Conservation (phyloP, 2,113 vertebrate species). For the Halcyon malimbica region DNA sequence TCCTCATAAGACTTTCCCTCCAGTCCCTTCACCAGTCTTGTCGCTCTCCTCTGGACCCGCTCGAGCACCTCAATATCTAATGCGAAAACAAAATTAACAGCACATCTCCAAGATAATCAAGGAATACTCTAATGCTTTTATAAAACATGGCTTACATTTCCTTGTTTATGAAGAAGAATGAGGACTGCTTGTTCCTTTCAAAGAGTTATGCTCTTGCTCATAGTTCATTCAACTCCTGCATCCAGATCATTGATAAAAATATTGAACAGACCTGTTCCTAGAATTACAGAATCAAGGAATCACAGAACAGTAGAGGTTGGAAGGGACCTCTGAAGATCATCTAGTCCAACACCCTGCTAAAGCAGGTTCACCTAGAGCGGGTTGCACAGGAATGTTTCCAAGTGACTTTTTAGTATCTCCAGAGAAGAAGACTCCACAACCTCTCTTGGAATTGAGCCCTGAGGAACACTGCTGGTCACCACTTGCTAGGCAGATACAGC, state of each 20-base stretch:
- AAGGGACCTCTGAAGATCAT: too few relatives aligned
- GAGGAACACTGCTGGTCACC: neutral
- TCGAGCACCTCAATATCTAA: too few relatives aligned
- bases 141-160: neutral
- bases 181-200: neutral
- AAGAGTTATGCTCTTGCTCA: neutral
- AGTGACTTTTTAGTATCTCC: too few relatives aligned
- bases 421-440: too few relatives aligned
- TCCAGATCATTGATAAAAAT: neutral
- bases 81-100: neutral
- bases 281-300: neutral
- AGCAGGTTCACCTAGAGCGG: too few relatives aligned
- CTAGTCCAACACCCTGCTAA: too few relatives aligned
- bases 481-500: neutral
- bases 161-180: neutral
- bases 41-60: too few relatives aligned
- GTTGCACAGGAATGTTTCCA: too few relatives aligned
- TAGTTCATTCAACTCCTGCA: neutral
- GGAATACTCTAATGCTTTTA: neutral
- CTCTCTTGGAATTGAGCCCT: neutral
- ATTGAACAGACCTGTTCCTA: neutral
- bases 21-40: too few relatives aligned
- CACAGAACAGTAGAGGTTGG: too few relatives aligned
- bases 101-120: neutral
- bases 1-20: too few relatives aligned